phyloP scores from a whole-genome alignment of 2,797 vertebrate species.

The Phoebastria nigripes region DNA sequence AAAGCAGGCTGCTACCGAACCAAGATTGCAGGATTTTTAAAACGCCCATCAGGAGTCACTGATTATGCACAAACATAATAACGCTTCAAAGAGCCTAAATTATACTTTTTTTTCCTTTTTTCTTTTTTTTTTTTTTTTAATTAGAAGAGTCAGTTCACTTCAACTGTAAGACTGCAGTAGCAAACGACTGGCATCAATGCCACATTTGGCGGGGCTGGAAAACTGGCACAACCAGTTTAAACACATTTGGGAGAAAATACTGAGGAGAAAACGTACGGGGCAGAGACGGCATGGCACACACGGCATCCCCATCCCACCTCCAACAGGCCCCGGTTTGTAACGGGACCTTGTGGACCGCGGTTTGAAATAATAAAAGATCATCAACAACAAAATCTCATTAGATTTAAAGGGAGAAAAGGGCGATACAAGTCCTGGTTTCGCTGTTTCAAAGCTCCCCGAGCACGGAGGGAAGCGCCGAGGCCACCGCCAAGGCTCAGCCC shows the following conservation, averaged over 20 bases:
- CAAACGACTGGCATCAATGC: neutral
- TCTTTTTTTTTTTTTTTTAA: neutral
- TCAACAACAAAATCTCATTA: too few species aligned
- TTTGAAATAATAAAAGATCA: too few species aligned
- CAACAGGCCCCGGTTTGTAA: too few species aligned
- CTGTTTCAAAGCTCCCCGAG: neutral
- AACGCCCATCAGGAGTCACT: neutral
- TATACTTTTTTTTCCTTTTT: neutral
- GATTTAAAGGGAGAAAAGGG: neutral
- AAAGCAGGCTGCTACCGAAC: neutral
- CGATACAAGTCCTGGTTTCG: rapidly evolving
- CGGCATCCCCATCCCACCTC: neutral
- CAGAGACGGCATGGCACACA: neutral
- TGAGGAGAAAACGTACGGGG: rapidly evolving
- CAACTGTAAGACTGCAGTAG: neutral
- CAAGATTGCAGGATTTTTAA: neutral
- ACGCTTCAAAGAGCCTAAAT: neutral
- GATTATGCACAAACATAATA: neutral
- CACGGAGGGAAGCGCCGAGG: neutral
- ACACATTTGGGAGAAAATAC: neutral
- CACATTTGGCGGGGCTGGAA: neutral
- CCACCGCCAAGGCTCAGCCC: neutral
- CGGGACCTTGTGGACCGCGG: neutral
- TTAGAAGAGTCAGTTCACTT: neutral
- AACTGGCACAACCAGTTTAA: neutral